Conservation (phyloP, 2,113 vertebrate species). For the Rhombomys opimus region DNA sequence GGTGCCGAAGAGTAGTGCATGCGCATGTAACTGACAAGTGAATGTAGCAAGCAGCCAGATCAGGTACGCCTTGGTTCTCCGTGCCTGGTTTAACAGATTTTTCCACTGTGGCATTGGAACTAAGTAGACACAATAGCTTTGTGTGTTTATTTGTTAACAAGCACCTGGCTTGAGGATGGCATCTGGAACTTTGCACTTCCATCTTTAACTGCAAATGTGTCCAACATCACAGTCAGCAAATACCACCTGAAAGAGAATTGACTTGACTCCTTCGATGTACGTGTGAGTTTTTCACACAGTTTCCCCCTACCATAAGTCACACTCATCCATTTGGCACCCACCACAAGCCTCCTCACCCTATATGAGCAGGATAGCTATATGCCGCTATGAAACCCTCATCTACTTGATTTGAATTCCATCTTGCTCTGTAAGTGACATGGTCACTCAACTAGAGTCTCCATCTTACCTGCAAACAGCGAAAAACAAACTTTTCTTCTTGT, state of each 20-base stretch:
- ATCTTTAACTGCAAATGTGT: background rate
- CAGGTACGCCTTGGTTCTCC: background rate
- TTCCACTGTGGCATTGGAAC: background rate
- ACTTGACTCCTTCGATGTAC: background rate
- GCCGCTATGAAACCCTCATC: background rate
- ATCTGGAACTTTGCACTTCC: background rate
- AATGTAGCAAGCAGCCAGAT: background rate
- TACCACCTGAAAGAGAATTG: background rate
- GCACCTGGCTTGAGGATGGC: background rate
- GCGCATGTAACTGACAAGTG: background rate
- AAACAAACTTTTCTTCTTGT: background rate
- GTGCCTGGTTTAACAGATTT: background rate
- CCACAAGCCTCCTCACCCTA: background rate
- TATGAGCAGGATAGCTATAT: background rate
- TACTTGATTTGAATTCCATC: background rate
- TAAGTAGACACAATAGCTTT: background rate
- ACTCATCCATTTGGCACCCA: background rate
- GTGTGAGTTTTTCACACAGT: background rate
- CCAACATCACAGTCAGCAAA: background rate
- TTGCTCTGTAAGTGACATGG: background rate
- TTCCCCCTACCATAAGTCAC: background rate
- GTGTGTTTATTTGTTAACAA: conserved; percentile 36
- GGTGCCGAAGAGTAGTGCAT: background rate
- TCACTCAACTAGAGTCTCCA: background rate
- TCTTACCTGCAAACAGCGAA: background rate